These are phyloP conservation scores for Tyria jacobaeae DNA, from an alignment of 2,888 invertebrate species.

Conservation along the genomic window DNA sequence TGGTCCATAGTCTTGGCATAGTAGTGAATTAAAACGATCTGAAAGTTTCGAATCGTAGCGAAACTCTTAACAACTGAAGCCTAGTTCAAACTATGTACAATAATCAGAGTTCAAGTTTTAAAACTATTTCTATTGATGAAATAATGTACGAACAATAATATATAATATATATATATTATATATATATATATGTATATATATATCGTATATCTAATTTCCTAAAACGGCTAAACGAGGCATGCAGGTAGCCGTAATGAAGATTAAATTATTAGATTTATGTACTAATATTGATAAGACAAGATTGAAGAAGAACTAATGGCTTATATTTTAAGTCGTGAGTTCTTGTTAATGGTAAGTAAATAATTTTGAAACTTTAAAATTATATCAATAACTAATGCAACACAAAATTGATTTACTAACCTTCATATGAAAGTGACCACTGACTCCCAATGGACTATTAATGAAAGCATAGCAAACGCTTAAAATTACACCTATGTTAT, in stretches of 20 bases:
- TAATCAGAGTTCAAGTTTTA: too few relatives aligned
- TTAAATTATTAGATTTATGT: too few relatives aligned
- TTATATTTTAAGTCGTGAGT: too few relatives aligned
- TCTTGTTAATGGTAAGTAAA: not conserved
- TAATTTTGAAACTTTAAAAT: not conserved
- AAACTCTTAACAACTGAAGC: not conserved
- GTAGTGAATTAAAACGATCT: not conserved
- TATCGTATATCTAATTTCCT: too few relatives aligned
- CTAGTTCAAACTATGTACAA: not conserved
- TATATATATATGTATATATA: too few relatives aligned
- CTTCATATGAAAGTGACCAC: conserved; percentile 46
- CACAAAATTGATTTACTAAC: conserved; percentile 30
- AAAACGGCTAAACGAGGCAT: too few relatives aligned
- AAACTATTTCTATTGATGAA: too few relatives aligned
- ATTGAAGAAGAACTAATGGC: too few relatives aligned
- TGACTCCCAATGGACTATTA: conserved; percentile 61
- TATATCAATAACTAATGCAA: not conserved
- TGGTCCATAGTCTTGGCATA: not conserved
- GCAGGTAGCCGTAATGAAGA: too few relatives aligned
- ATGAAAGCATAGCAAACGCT: conserved; percentile 65
- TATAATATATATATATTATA: too few relatives aligned
- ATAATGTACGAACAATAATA: too few relatives aligned
- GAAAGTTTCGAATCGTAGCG: not conserved
- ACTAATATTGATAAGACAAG: too few relatives aligned
- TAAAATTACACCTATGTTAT: conserved; percentile 81